Conservation (phyloP, 1,140 invertebrate species). For the Drosophila subpulchrella region DNA sequence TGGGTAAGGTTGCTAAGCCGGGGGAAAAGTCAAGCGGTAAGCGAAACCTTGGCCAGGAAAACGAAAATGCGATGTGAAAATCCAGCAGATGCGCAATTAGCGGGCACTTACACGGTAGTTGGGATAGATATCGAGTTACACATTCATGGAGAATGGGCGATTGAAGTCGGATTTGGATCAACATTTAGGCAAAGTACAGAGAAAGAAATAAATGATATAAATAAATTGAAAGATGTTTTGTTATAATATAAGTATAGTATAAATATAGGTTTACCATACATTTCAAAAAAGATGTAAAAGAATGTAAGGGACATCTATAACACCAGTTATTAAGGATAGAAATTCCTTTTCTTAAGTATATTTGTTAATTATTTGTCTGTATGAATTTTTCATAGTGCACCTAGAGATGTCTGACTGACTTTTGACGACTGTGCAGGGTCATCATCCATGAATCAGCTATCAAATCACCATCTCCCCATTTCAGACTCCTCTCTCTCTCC, state of each 20-base stretch:
- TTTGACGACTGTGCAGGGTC: constrained; percentile 52
- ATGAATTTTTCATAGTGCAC: constrained; percentile 8
- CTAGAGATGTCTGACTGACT: constrained; percentile 49
- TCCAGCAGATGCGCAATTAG: constrained; percentile 79
- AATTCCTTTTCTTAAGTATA: not conserved
- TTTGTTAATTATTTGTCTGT: fast-evolving
- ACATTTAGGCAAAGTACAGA: constrained; percentile 6
- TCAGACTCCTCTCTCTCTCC: constrained; percentile 5
- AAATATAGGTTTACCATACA: no score
- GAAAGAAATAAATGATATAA: not conserved
- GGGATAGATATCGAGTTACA: constrained; percentile 51
- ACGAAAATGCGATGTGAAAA: constrained; percentile 27
- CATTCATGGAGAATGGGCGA: constrained; percentile 15
- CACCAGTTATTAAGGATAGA: not conserved
- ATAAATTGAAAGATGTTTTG: no score
- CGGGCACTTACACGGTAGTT: constrained; percentile 46
- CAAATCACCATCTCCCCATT: constrained; percentile 66
- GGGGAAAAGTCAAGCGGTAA: constrained; percentile 49
- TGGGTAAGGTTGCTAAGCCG: constrained; percentile 33
- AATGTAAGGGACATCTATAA: not conserved
- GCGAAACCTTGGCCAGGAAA: constrained; percentile 45
- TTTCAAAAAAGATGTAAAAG: no score
- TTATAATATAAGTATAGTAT: no score
- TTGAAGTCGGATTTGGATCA: constrained; percentile 10
- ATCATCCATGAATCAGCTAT: constrained; percentile 66